Base-by-base conservation (phyloP, 2,888 invertebrate species). In the Thymelicus sylvestris region DNA sequence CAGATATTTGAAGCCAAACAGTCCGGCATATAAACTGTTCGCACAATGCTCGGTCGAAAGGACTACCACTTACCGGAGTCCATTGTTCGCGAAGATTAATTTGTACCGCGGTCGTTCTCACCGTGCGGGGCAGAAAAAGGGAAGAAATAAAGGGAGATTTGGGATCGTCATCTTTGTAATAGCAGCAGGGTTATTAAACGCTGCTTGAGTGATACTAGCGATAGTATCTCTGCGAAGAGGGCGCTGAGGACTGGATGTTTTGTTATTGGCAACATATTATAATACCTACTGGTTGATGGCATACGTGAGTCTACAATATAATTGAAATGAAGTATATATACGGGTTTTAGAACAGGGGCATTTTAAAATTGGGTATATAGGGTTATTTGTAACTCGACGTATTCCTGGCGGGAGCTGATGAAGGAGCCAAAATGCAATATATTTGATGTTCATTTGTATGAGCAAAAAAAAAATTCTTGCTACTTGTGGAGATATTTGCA, bases 61-160 rank as follows among this genome's bases (percentile, higher is more conserved):
- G 81, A 76, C 78, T 78, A 77, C 83, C 86, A 86, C 86, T 88
- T 84, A 84, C 83, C 78, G 76, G 72, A 72, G 69, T 67, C 82
- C 77, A 85, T 88, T 86, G 88, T 86, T 82, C 82, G 80, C 76
- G 67, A 85, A 89, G 87, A 89, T 88, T 90, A 89, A 90, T 90
- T 89, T 84, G 84, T 85, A 83, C 86, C 82, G 76, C 77, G 76
- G 73, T 77, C 73, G 71, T 74, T 74, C 76, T 76, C 73, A 66
- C 73, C 68, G 74, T 65, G 75, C 68, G 70, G 71, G 67, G 75
- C 65, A 75, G 74, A 77, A 80, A 82, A 81, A 80, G 78, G 80
- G 83, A 84, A 83, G 82, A 80, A 85, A 48, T 48, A 41, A 31
- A 67, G 50, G 38, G 61, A 31, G 44, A 39, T 59, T 39, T 77